These are phyloP conservation scores for Sitophilus oryzae DNA, from an alignment of 1,140 invertebrate species.

Conservation along the genomic window DNA sequence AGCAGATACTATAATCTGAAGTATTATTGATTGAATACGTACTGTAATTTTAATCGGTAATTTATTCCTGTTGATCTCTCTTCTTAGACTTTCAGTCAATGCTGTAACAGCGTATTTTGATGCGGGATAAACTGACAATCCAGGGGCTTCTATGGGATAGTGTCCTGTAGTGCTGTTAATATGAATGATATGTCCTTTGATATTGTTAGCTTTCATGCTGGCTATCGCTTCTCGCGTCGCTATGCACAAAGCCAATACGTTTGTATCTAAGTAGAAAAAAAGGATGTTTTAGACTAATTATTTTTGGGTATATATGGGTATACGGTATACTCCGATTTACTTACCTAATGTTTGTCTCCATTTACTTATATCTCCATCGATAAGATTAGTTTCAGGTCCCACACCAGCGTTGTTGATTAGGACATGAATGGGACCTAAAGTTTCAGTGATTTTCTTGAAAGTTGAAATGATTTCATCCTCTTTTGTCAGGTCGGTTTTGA, in stretches of 20 bases:
- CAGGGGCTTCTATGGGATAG: constrained; percentile 10
- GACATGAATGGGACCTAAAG: constrained; percentile 59
- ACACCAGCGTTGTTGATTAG: constrained; percentile 69
- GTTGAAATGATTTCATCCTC: constrained; percentile 58
- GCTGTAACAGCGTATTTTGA: constrained; percentile 53
- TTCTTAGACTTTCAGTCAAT: constrained; percentile 48
- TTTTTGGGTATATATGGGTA: constrained; percentile 54
- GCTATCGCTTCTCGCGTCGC: constrained; percentile 58
- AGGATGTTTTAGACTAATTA: too few relatives aligned
- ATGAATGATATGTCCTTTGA: constrained; percentile 62
- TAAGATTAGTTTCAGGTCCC: not conserved
- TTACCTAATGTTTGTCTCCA: constrained; percentile 14
- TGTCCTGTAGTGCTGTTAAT: constrained; percentile 52
- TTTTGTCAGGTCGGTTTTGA: constrained; percentile 39
- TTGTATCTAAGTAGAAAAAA: constrained; percentile 20
- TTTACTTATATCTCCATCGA: constrained; percentile 15
- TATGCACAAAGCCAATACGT: constrained; percentile 51
- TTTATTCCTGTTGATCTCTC: constrained; percentile 45
- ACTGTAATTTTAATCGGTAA: constrained; percentile 45
- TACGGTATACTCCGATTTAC: constrained; percentile 57
- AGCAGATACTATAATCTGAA: too few relatives aligned
- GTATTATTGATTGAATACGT: too few relatives aligned
- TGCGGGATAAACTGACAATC: constrained; percentile 46
- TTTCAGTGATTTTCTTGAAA: constrained; percentile 56
- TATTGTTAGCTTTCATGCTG: constrained; percentile 52